Evolutionary conservation across 2,888 invertebrate genomes (phyloP).

Genomic region (Agriopis leucophaearia): DNA sequence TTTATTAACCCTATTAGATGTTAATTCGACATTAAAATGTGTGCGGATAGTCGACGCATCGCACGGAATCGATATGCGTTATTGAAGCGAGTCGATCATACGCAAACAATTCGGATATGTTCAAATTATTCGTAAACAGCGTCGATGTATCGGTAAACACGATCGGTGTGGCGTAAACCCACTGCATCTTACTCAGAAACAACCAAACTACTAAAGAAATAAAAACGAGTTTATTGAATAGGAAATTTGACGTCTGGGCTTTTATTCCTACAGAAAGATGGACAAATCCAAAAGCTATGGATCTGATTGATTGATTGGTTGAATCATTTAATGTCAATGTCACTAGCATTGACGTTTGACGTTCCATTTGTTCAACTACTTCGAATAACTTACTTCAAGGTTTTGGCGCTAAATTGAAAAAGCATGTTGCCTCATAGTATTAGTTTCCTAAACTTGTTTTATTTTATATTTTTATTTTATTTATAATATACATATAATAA

Average conservation of each 20-base stretch:
- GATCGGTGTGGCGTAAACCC: slow-evolving; percentile 25
- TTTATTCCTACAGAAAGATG: too few species aligned
- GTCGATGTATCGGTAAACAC: slow-evolving; percentile 37
- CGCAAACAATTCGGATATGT: slow-evolving; percentile 54
- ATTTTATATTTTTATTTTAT: too few species aligned
- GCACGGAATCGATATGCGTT: slow-evolving; percentile 48
- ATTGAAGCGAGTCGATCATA: slow-evolving; percentile 49
- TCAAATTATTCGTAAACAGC: slow-evolving; percentile 76
- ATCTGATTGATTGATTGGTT: too few species aligned
- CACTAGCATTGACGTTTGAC: too few species aligned
- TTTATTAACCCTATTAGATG: slow-evolving; percentile 54
- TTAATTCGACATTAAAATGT: slow-evolving; percentile 49
- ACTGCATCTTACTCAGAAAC: background rate
- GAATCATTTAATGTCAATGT: too few species aligned
- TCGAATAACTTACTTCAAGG: too few species aligned
- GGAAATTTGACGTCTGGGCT: background rate
- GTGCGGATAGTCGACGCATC: slow-evolving; percentile 34
- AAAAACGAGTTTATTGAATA: background rate
- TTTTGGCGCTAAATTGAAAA: too few species aligned
- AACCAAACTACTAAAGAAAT: background rate
- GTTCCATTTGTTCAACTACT: too few species aligned
- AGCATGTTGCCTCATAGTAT: too few species aligned
- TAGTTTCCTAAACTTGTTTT: too few species aligned
- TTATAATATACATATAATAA: too few species aligned
- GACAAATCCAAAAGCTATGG: too few species aligned